Evolutionary conservation across 1,140 invertebrate genomes (phyloP).

Genomic region (Dendroctonus valens): DNA sequence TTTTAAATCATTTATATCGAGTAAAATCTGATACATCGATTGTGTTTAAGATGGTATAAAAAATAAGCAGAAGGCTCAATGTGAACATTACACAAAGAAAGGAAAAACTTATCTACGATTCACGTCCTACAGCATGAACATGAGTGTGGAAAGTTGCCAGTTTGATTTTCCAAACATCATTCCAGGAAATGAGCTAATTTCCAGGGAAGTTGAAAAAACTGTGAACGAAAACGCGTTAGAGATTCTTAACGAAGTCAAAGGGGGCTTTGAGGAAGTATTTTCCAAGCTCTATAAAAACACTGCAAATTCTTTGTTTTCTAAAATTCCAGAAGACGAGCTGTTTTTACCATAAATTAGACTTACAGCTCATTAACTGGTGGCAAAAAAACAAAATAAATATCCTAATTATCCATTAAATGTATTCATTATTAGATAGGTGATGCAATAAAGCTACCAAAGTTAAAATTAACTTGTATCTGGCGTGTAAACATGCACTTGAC

Average conservation of each 20-base stretch:
- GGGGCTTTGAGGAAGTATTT: slow-evolving; percentile 45
- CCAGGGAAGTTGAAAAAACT: slow-evolving; percentile 33
- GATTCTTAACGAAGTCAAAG: slow-evolving; percentile 36
- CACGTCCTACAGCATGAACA: slow-evolving; percentile 25
- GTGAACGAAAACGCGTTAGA: slow-evolving; percentile 39
- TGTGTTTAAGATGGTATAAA: slow-evolving; percentile 14
- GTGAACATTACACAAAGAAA: slow-evolving; percentile 40
- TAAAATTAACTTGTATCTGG: too few species aligned
- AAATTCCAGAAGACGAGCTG: slow-evolving; percentile 51
- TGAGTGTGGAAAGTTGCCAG: slow-evolving; percentile 20
- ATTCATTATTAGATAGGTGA: too few species aligned
- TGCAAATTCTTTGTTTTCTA: slow-evolving; percentile 50
- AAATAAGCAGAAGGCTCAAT: slow-evolving; percentile 33
- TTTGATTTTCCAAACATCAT: slow-evolving; percentile 39
- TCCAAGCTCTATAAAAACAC: slow-evolving; percentile 49
- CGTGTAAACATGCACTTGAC: too few species aligned
- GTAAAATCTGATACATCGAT: slow-evolving; percentile 2
- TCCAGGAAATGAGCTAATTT: slow-evolving; percentile 36
- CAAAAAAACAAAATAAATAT: too few species aligned
- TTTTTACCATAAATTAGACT: slow-evolving; percentile 37
- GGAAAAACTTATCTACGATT: slow-evolving; percentile 27
- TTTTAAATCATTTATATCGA: background rate
- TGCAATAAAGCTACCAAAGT: too few species aligned
- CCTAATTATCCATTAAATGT: too few species aligned
- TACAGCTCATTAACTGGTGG: too few species aligned